These are phyloP conservation scores for Calidris pygmaea DNA, from an alignment of 2,113 vertebrate genomes.

Conservation along the genomic window DNA sequence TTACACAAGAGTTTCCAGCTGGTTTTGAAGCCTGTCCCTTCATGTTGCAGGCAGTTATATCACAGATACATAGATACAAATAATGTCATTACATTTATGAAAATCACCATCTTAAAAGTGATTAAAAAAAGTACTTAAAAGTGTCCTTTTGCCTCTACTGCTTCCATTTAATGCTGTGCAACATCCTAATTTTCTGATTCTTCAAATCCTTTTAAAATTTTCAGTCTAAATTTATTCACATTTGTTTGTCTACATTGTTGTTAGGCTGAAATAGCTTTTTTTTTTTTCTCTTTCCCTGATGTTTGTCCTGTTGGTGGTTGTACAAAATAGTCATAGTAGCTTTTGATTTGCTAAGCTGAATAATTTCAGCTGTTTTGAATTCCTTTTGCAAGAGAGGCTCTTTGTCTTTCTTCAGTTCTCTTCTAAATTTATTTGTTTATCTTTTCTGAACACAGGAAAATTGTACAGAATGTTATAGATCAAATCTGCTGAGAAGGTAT, in stretches of 20 bases:
- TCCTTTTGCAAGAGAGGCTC: not conserved
- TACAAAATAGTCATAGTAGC: not conserved
- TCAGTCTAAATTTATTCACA: not conserved
- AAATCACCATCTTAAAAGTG: not conserved
- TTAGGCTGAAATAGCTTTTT: not conserved
- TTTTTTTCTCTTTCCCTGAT: not conserved
- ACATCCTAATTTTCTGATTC: not conserved
- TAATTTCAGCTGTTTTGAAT: not conserved
- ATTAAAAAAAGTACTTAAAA: not conserved
- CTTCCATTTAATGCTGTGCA: not conserved
- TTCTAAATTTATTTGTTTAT: not conserved
- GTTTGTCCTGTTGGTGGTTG: not conserved
- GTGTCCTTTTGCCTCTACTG: not conserved
- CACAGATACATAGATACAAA: not conserved
- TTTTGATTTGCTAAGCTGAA: not conserved
- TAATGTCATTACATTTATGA: not conserved
- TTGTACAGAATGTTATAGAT: not conserved
- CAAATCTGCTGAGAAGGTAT: not conserved
- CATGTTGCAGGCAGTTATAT: not conserved
- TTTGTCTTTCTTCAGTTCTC: not conserved
- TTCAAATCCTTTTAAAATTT: not conserved
- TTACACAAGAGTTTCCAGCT: not conserved
- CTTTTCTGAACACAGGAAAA: not conserved
- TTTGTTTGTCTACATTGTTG: not conserved
- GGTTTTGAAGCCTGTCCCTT: not conserved